A percentile compares a stretch with the other conserved stretches of the same genome.
phyloP scores from a whole-genome alignment of 2,888 invertebrate genomes.

The Leucania comma region DNA sequence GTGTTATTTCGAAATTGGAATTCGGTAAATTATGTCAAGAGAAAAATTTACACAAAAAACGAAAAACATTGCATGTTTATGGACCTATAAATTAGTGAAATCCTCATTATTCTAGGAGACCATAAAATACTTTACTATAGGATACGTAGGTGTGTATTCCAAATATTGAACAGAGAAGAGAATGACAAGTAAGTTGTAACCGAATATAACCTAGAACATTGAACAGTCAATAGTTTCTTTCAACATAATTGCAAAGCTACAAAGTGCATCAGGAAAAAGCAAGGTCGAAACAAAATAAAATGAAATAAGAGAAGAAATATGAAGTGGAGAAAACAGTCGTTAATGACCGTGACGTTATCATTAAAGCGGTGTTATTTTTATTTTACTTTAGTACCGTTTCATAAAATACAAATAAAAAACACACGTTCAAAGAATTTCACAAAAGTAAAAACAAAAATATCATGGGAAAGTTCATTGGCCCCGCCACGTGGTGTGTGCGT shows the following conservation, averaged over 20 bases:
- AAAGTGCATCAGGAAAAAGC: slow-evolving; percentile 30
- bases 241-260: slow-evolving; percentile 20
- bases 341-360: slow-evolving; percentile 41
- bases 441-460: slow-evolving; percentile 75
- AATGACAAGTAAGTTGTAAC: slow-evolving; percentile 21
- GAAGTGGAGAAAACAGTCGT: slow-evolving; percentile 19
- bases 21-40: slow-evolving; percentile 9
- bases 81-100: too few relatives aligned
- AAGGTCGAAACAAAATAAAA: slow-evolving; percentile 18
- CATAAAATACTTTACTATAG: too few relatives aligned
- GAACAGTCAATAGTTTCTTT: slow-evolving; percentile 26
- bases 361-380: slow-evolving; percentile 37
- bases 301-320: slow-evolving; percentile 17
- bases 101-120: too few relatives aligned
- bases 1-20: slow-evolving; percentile 14
- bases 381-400: slow-evolving; percentile 49
- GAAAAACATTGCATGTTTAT: too few relatives aligned
- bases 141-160: too few relatives aligned
- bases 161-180: slow-evolving; percentile 7
- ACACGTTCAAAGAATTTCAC: slow-evolving; percentile 69
- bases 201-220: slow-evolving; percentile 14
- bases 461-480: slow-evolving; percentile 79
- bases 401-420: slow-evolving; percentile 61
- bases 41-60: too few relatives aligned
- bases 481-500: slow-evolving; percentile 82